Base-by-base conservation (phyloP, 1,140 invertebrate species). In the Antheraea pernyi region DNA sequence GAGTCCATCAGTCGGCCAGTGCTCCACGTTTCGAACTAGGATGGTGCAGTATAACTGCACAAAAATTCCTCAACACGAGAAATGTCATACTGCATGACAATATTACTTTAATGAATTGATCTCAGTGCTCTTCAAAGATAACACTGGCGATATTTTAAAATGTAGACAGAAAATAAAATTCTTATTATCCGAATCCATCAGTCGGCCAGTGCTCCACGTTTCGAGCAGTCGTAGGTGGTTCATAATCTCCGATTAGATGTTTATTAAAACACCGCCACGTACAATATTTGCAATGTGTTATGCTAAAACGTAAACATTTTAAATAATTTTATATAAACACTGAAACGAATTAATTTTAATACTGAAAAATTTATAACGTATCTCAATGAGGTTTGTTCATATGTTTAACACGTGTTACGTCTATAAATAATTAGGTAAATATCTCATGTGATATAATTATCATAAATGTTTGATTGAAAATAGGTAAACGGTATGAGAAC, bases 121-220 rank as follows among this genome's bases (percentile, higher is more conserved):
- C 16, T 37, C 30, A 37, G 13, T 63, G 7, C 61, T n/a, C 61
- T 30, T n/a, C 13, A 63, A 22, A 63, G 22, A 60, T 36, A 36
- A 16, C 61, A n/a, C n/a, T 63, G 5, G 61, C 61, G 37, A 37
- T 37, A 37, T 37, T 63, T 37, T 63, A 7, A 65, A 65, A 48
- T 65, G 42, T 13, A 65, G 19, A 64, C 37, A 37, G 30, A 42
- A 42, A 48, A 65, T 65, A 48, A 65, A 65, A 65, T 65, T 11
- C 18, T 42, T 65, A 48, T 65, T 65, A 65, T 42, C 11, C 37
- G 16, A 22, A 30, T 37, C 11, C 64, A 48, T 65, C n/a, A 65
- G 13, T 19, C 64, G 64, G 61, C 6, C 64, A 65, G 64, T 48
- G 64, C 19, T 48, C 37, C 19, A n/a, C 60, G 60, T 36, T 61